Evolutionary conservation across 2,797 vertebrate genomes (phyloP), one percentile per base, ranked within the genome.

Genomic region (Picus viridis): DNA sequence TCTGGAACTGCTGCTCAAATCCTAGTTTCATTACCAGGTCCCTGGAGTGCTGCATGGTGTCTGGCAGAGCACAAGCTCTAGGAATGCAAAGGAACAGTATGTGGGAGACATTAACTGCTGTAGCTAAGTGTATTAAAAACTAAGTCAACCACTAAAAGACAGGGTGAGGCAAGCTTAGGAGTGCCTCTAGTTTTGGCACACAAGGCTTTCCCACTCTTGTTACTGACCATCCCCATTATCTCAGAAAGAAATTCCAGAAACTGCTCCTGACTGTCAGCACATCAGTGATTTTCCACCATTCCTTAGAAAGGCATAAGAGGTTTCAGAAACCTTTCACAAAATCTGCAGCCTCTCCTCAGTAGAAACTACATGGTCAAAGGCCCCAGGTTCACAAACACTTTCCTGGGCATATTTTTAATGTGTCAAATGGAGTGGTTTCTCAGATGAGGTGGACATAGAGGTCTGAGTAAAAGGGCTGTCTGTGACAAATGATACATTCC

Each of bases 261-360:
- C 26, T 70, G 30, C 19, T 87, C 10, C 12, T 8, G 36, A 10
- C 39, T 76, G 9, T 45, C 49, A 61, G 14, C 0, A 0, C 39
- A 36, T 56, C 79, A 51, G 29, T 13, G 9, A 78, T 53, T 22
- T 72, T 65, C 49, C 61, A 58, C 41, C 39, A 4, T 49, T 54
- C 24, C 17, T 29, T 68, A 30, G 8, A 63, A 74, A 63, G 22
- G 23, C 0, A 0, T 5, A 16, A 58, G 56, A 58, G 26, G 57
- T 63, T 16, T 43, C 23, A 61, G 53, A 32, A 74, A 39, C 39
- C 39, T 84, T 94, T 70, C 56, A 88, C 86, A 84, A 59, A 20
- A 39, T 43, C 93, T 94, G 77, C 79, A 69, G 77, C 51, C 80
- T 83, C 80, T 72, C n/a, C 64, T 92, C 85, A 27, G 27, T 80